Evolutionary conservation across 2,888 invertebrate genomes (phyloP).

Genomic region (Idaea dimidiata): DNA sequence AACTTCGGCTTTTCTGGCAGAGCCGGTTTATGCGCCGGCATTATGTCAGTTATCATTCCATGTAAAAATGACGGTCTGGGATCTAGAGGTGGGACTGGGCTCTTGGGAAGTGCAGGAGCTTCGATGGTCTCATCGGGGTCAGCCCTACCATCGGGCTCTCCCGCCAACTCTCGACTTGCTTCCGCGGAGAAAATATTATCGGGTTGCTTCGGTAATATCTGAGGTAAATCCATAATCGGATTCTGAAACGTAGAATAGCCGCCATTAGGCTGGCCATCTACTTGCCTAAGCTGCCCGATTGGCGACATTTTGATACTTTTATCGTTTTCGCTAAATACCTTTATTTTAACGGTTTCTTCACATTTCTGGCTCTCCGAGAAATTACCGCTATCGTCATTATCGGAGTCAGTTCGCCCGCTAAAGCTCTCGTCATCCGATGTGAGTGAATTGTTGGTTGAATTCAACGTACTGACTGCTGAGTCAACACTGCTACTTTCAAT

Average conservation of each 20-base stretch:
- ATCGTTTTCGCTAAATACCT: constrained; percentile 71
- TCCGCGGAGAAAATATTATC: constrained; percentile 74
- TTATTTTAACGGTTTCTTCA: constrained; percentile 76
- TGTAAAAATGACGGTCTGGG: constrained; percentile 87
- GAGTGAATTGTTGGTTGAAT: constrained; percentile 77
- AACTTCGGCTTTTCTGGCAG: constrained; percentile 87
- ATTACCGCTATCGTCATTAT: constrained; percentile 79
- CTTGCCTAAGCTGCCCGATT: constrained; percentile 66
- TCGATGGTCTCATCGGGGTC: constrained; percentile 87
- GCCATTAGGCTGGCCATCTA: constrained; percentile 66
- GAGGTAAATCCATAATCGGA: constrained; percentile 73
- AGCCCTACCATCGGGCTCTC: constrained; percentile 93
- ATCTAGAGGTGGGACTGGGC: constrained; percentile 83
- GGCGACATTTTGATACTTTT: constrained; percentile 71
- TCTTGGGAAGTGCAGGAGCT: constrained; percentile 85
- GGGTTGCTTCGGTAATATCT: constrained; percentile 66
- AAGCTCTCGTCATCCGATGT: constrained; percentile 77
- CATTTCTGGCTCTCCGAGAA: constrained; percentile 73
- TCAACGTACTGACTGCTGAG: constrained; percentile 80
- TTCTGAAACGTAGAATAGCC: constrained; percentile 75
- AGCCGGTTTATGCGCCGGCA: constrained; percentile 78
- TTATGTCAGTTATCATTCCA: constrained; percentile 78
- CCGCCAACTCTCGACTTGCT: constrained; percentile 88
- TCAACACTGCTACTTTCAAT: constrained; percentile 74
- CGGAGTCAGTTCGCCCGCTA: constrained; percentile 79